These are phyloP conservation scores for Sebastes dallii DNA, from an alignment of 2,797 vertebrate species.

Conservation along the genomic window DNA sequence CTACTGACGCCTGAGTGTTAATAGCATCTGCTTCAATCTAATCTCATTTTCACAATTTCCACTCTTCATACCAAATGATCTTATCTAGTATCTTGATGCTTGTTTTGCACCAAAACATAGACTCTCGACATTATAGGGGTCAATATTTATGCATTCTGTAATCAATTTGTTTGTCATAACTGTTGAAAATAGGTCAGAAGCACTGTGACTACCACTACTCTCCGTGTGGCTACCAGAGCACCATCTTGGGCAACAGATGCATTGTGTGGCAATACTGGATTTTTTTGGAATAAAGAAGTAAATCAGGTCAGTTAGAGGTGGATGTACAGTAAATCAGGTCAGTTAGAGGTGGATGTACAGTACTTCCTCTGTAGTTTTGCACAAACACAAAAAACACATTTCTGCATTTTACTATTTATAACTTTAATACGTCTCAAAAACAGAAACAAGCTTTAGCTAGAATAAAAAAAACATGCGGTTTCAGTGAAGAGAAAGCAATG, in stretches of 20 bases:
- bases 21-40: background rate
- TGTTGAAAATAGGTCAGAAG: background rate
- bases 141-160: background rate
- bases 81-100: background rate
- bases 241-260: background rate
- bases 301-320: background rate
- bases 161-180: background rate
- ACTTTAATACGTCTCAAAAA: background rate
- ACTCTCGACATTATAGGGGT: background rate
- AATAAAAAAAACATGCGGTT: background rate
- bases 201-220: background rate
- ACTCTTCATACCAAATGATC: background rate
- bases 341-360: background rate
- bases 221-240: background rate
- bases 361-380: background rate
- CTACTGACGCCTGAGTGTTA: no score
- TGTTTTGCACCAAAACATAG: background rate
- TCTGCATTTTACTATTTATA: background rate
- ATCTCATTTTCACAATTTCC: background rate
- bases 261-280: background rate
- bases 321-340: background rate
- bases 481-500: background rate
- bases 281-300: background rate
- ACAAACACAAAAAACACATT: background rate
- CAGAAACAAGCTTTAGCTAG: background rate